Conservation (phyloP, 2,797 vertebrate species). For the Enteromius paludinosus region DNA sequence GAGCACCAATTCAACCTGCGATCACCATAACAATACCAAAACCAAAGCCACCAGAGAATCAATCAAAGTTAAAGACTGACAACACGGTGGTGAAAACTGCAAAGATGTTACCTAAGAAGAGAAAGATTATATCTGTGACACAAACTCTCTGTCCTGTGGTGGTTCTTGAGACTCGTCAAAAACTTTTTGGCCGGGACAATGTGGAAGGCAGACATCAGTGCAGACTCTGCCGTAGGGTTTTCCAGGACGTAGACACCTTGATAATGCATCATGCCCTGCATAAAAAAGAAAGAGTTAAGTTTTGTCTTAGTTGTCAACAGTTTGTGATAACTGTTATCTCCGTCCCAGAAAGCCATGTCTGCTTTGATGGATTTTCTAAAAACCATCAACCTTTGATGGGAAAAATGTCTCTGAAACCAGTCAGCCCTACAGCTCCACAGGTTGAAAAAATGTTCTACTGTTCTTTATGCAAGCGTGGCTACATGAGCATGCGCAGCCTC, state of each 20-base stretch:
- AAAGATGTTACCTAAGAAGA: conserved; percentile 60
- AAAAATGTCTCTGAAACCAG: conserved; percentile 35
- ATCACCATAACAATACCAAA: conserved; percentile 28
- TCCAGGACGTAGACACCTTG: conserved; percentile 74
- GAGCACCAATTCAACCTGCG: conserved; percentile 63
- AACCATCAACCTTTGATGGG: background rate
- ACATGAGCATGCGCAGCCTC: conserved; percentile 77
- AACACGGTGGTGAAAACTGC: conserved; percentile 65
- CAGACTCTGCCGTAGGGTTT: conserved; percentile 77
- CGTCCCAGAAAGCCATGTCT: conserved; percentile 75
- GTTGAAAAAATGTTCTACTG: conserved; percentile 73
- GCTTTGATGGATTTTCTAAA: conserved; percentile 64
- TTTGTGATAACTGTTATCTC: conserved; percentile 75
- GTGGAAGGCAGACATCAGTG: conserved; percentile 76
- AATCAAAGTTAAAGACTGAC: conserved; percentile 60
- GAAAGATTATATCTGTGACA: conserved; percentile 73
- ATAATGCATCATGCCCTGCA: conserved; percentile 82
- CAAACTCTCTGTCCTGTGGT: conserved; percentile 81
- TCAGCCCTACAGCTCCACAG: background rate
- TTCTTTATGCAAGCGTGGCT: conserved; percentile 78
- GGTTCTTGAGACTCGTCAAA: conserved; percentile 80
- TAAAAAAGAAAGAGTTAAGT: conserved; percentile 81
- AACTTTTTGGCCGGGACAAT: conserved; percentile 66
- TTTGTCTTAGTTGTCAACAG: conserved; percentile 78
- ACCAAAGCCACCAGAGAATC: conserved; percentile 19